Percentiles rank a stretch among this genome's conserved stretches.
Evolutionary conservation across 2,797 vertebrate species (phyloP).

Genomic region (Diplodus puntazzo): DNA sequence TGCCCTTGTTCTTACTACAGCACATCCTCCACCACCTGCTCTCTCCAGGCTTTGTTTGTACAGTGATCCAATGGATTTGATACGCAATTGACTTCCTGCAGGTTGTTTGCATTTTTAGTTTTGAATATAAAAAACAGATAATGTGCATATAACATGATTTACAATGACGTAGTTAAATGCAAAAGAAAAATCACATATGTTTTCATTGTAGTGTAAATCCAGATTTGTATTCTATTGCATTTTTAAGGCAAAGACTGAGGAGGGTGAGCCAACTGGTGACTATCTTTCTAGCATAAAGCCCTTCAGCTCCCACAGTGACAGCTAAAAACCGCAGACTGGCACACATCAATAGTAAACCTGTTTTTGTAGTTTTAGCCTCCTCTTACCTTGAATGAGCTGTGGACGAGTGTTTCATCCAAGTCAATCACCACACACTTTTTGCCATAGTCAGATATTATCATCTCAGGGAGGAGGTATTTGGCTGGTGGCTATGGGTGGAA

Average conservation of each 20-base stretch:
- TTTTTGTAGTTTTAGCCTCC: neutral
- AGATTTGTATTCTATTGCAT: neutral
- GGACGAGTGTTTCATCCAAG: slow-evolving; percentile 97
- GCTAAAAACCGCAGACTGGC: neutral
- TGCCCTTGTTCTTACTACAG: slow-evolving; percentile 7
- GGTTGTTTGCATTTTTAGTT: neutral
- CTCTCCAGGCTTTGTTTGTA: slow-evolving; percentile 40
- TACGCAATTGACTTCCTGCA: slow-evolving; percentile 1
- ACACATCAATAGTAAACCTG: neutral
- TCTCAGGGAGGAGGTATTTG: slow-evolving; percentile 98
- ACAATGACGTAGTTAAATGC: neutral
- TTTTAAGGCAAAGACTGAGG: neutral
- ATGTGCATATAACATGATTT: neutral
- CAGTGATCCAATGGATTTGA: slow-evolving; percentile 18
- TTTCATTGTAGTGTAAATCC: neutral
- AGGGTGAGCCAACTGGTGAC: neutral
- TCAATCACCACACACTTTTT: slow-evolving; percentile 99
- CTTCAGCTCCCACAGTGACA: neutral
- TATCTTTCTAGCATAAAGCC: neutral
- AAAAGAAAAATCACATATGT: neutral
- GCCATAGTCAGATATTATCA: slow-evolving; percentile 95
- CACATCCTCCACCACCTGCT: slow-evolving; percentile 41
- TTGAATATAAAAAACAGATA: neutral
- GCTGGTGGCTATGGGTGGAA: slow-evolving; percentile 89
- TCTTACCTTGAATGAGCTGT: slow-evolving; percentile 99